Conservation (phyloP, 2,113 vertebrate genomes). For the Chrysemys picta region DNA sequence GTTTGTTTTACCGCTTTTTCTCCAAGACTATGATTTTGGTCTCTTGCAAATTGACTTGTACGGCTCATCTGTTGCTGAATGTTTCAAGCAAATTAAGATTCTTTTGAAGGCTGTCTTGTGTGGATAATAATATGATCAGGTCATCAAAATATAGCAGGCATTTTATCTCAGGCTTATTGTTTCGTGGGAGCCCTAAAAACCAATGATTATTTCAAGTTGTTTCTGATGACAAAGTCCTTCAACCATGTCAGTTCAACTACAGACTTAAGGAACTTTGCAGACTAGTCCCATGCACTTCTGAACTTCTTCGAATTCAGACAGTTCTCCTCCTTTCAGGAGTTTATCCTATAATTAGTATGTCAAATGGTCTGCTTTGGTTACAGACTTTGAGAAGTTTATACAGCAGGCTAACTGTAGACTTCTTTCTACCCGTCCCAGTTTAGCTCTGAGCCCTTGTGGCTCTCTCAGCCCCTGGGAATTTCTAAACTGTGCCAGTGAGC, state of each 20-base stretch:
- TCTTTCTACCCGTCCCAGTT: conserved; percentile 24
- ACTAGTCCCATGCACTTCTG: neutral
- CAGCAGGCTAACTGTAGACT: neutral
- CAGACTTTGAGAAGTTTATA: conserved; percentile 34
- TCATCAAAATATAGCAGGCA: neutral
- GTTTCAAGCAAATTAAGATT: neutral
- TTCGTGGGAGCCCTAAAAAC: conserved; percentile 33
- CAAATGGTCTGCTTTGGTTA: conserved; percentile 41
- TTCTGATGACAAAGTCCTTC: neutral
- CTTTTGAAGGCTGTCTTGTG: conserved; percentile 11
- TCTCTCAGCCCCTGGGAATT: conserved; percentile 40
- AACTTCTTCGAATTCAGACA: neutral
- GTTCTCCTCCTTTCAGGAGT: conserved; percentile 8
- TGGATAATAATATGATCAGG: neutral
- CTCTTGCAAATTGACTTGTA: neutral
- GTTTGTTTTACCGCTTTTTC: neutral
- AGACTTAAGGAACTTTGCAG: conserved; percentile 5
- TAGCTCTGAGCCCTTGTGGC: conserved; percentile 6
- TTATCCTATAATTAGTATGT: neutral
- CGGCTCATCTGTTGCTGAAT: neutral
- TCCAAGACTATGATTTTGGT: neutral
- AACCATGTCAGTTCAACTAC: neutral
- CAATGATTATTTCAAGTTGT: conserved; percentile 2
- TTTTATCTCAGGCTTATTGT: neutral
- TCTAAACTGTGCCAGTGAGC: conserved; percentile 22